These are phyloP conservation scores for Lophochroa leadbeateri DNA, from an alignment of 2,113 vertebrate genomes.

Conservation along the genomic window DNA sequence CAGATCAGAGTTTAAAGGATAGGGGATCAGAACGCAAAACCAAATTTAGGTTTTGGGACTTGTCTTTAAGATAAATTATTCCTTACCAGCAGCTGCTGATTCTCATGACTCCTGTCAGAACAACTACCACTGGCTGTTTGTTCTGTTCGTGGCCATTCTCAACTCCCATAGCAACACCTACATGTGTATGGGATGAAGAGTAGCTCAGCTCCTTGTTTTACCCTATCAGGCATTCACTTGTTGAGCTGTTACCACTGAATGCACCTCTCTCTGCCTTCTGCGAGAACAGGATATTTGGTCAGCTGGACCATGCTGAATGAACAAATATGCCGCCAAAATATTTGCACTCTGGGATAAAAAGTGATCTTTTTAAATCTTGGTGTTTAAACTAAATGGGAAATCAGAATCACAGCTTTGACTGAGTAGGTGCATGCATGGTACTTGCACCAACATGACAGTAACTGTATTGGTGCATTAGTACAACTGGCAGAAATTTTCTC, in stretches of 20 bases:
- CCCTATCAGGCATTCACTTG: neutral
- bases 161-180: neutral
- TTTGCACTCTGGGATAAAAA: neutral
- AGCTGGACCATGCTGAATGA: neutral
- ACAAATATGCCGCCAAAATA: neutral
- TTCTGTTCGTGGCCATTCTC: neutral
- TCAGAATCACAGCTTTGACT: neutral
- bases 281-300: neutral
- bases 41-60: neutral
- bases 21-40: neutral
- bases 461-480: neutral
- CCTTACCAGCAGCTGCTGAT: neutral
- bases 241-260: neutral
- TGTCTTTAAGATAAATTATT: neutral
- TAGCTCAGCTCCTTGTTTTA: neutral
- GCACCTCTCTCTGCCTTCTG: neutral
- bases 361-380: neutral
- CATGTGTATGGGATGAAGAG: fast-evolving
- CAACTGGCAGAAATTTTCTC: neutral
- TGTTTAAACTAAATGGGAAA: neutral
- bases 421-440: fast-evolving
- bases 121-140: fast-evolving
- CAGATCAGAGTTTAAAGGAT: neutral
- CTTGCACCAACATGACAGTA: neutral
- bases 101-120: neutral